phyloP scores from a whole-genome alignment of 2,113 vertebrate species.

The Fregata magnificens region DNA sequence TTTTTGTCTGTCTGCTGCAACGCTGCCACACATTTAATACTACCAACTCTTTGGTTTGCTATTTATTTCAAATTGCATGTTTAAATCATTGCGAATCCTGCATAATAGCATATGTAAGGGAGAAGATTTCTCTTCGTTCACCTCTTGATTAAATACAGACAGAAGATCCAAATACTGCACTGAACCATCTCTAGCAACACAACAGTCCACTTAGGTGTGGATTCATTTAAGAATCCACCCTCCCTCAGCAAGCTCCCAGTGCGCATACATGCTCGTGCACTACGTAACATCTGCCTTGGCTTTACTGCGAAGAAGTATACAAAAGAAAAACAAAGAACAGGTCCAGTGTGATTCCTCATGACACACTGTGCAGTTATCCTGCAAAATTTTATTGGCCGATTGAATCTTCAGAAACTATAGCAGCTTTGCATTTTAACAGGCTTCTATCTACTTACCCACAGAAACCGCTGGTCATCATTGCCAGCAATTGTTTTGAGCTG shows the following conservation, averaged over 20 bases:
- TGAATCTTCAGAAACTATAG: neutral
- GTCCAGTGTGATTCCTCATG: neutral
- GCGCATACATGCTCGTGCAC: neutral
- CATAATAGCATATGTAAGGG: neutral
- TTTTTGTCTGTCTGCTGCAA: neutral
- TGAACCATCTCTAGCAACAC: neutral
- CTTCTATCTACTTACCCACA: neutral
- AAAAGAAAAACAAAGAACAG: neutral
- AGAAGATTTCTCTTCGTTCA: neutral
- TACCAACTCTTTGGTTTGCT: neutral
- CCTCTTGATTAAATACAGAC: neutral
- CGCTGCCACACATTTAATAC: neutral
- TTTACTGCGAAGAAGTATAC: neutral
- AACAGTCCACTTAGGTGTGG: neutral
- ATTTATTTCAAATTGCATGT: neutral
- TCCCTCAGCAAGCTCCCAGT: neutral
- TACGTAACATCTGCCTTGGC: neutral
- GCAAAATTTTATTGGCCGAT: fast-evolving
- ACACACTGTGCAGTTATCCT: neutral
- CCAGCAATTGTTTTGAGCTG: neutral
- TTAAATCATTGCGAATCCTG: neutral
- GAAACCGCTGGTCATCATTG: neutral
- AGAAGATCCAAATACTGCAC: neutral
- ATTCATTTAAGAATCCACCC: neutral
- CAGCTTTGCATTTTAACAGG: neutral